Percentiles rank a stretch among this genome's conserved stretches.
phyloP scores from a whole-genome alignment of 2,113 vertebrate genomes.

The Petaurus breviceps region DNA sequence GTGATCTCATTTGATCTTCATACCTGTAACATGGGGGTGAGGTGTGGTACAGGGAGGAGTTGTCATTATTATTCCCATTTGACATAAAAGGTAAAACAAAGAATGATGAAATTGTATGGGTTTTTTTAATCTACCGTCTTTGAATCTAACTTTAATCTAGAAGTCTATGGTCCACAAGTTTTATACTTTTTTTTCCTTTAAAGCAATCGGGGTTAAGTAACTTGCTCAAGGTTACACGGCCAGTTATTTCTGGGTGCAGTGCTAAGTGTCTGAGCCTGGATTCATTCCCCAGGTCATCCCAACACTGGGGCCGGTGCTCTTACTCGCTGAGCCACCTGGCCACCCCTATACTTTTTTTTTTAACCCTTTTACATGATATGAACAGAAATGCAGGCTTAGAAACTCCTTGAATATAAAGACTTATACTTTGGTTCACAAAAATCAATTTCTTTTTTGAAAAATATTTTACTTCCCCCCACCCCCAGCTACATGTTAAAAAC shows the following conservation, averaged over 20 bases:
- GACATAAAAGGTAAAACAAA: background rate
- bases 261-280: too few species aligned
- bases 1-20: background rate
- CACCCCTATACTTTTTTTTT: background rate
- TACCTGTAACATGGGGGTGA: rapidly evolving
- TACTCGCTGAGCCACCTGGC: too few species aligned
- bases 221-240: too few species aligned
- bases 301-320: too few species aligned
- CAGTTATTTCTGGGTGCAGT: too few species aligned
- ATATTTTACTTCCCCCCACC: background rate
- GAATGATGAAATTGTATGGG: background rate
- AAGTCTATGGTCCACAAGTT: background rate
- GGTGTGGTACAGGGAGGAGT: rapidly evolving
- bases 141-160: background rate
- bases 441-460: background rate
- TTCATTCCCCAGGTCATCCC: too few species aligned
- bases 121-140: background rate
- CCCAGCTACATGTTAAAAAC: background rate
- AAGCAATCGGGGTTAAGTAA: too few species aligned
- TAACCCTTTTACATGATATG: background rate
- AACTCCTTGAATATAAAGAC: background rate
- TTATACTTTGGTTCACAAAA: background rate
- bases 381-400: background rate
- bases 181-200: background rate
- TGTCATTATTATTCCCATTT: background rate